Evolutionary conservation across 1,140 invertebrate species (phyloP), one percentile per base, ranked within the genome.

Genomic region (Caenorhabditis inopinata): DNA sequence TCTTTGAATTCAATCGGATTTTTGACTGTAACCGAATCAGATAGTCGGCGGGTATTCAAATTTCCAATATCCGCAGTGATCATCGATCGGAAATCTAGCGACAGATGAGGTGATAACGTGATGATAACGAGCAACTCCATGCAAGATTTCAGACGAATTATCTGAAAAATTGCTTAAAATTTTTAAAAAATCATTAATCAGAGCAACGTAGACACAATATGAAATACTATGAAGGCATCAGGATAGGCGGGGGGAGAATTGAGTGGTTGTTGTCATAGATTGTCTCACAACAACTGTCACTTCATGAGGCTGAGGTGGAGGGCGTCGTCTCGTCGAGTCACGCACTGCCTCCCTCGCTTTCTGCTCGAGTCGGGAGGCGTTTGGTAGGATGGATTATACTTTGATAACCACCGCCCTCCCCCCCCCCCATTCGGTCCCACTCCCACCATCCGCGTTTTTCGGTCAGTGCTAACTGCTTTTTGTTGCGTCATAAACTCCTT

Each of bases 221-320:
- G n/a, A n/a, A n/a, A n/a, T n/a, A n/a, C n/a, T n/a, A n/a, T n/a
- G n/a, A n/a, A n/a, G n/a, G n/a, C n/a, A n/a, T n/a, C n/a, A n/a
- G n/a, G n/a, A n/a, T n/a, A n/a, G n/a, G n/a, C n/a, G n/a, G 14
- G 14, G 6, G 14, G 14, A 42, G 38, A 32, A 58, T 25, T 32
- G 58, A 68, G 32, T 42, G n/a, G 32, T 68, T 68, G 58, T 68
- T 68, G 58, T 68, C 58, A 35, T 32, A 68, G 58, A 68, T 68
- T 58, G 27, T 58, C 53, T 32, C 16, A 58, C 25, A 29, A 58
- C 58, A 68, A 68, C 58, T 68, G 58, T 29, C 58, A 68, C 58
- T 68, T 68, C 58, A 68, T 68, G 58, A 68, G n/a, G n/a, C 32
- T 38, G 58, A 68, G 58, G 58, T 68, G 58, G 38, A 42, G 14